Evolutionary conservation across 2,888 invertebrate species (phyloP).

Genomic region (Lapara coniferarum): DNA sequence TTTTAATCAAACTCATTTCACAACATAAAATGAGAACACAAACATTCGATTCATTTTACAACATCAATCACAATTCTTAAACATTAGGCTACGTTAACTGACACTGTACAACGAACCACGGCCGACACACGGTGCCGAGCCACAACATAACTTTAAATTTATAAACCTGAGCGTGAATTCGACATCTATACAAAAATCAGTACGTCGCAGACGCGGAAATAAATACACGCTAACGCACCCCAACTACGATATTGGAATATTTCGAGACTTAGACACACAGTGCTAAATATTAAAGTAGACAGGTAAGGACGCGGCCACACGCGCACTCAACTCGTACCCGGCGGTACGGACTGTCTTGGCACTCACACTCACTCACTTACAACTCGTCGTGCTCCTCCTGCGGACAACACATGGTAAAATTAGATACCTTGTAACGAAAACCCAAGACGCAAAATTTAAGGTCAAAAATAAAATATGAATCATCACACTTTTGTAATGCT

Average conservation of each 20-base stretch:
- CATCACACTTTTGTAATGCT: too few species aligned
- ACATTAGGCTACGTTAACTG: conserved; percentile 54
- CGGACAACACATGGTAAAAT: conserved; percentile 46
- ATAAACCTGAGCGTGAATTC: conserved; percentile 47
- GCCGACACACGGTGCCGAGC: conserved; percentile 59
- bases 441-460: too few species aligned
- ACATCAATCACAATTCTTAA: conserved; percentile 58
- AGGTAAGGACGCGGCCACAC: conserved; percentile 37
- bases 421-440: conserved; percentile 22
- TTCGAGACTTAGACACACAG: conserved; percentile 54
- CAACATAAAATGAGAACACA: conserved; percentile 76
- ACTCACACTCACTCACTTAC: conserved; percentile 63
- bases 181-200: conserved; percentile 47
- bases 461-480: conserved; percentile 9
- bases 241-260: conserved; percentile 58
- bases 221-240: conserved; percentile 47
- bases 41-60: conserved; percentile 63
- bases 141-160: conserved; percentile 49
- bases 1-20: conserved; percentile 81
- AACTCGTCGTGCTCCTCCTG: conserved; percentile 81
- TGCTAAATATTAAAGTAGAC: conserved; percentile 35
- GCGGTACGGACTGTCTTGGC: conserved; percentile 66
- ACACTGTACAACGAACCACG: conserved; percentile 61
- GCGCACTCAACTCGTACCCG: conserved; percentile 53
- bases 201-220: conserved; percentile 48